A percentile compares a stretch with the other conserved stretches of the same genome.
These are phyloP conservation scores for Hemiscyllium ocellatum DNA, from an alignment of 2,113 vertebrate genomes.

Conservation along the genomic window DNA sequence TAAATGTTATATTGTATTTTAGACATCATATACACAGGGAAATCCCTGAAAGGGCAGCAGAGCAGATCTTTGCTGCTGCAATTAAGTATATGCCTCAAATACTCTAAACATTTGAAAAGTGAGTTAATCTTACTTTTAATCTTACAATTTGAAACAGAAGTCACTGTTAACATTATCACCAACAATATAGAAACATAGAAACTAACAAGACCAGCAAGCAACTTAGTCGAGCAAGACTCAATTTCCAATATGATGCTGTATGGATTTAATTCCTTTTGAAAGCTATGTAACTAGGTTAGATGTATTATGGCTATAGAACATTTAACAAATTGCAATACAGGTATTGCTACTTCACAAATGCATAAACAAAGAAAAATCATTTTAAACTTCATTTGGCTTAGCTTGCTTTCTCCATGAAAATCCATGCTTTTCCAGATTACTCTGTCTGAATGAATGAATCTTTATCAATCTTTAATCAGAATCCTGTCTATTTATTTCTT, in stretches of 20 bases:
- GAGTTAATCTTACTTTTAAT: neutral
- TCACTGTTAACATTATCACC: neutral
- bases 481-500: neutral
- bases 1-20: neutral
- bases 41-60: neutral
- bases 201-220: neutral
- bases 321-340: neutral
- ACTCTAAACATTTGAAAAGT: neutral
- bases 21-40: neutral
- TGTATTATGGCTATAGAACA: neutral
- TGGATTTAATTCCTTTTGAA: neutral
- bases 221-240: neutral
- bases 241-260: too few relatives aligned
- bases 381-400: neutral
- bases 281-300: neutral
- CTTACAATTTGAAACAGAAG: neutral
- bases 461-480: neutral
- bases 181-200: neutral
- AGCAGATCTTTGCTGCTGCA: neutral
- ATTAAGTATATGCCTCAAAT: neutral
- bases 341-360: neutral
- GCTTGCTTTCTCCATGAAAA: neutral
- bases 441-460: neutral
- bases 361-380: neutral
- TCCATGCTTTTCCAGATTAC: neutral